Conservation (phyloP, 2,797 vertebrate species). For the Oreochromis mossambicus region DNA sequence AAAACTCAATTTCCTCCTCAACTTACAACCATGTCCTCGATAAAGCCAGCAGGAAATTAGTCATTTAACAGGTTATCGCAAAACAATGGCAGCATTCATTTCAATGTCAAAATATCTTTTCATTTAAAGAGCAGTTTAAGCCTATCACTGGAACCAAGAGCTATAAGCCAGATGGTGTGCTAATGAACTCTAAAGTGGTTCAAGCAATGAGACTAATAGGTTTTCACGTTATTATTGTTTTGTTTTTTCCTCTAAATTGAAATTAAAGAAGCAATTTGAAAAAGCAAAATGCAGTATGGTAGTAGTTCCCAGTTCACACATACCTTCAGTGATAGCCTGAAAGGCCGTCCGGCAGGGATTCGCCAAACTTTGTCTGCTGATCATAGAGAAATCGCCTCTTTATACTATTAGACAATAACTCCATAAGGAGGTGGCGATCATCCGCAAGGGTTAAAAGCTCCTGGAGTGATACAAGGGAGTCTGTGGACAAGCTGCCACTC, state of each 20-base stretch:
- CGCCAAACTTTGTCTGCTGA: background rate
- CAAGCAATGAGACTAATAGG: conserved; percentile 7
- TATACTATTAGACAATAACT: background rate
- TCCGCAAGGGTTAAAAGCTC: background rate
- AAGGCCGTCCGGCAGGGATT: conserved; percentile 8
- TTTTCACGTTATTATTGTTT: background rate
- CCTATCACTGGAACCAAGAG: conserved; percentile 2
- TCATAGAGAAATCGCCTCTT: conserved; percentile 6
- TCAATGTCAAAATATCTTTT: conserved; percentile 11
- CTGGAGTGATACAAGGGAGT: background rate
- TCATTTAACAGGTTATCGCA: background rate
- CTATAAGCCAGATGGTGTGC: conserved; percentile 40
- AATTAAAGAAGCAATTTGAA: background rate
- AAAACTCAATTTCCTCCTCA: background rate
- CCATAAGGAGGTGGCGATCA: background rate
- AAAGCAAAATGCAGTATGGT: background rate
- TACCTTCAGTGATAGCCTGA: conserved; percentile 36
- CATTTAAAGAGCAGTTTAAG: conserved; percentile 18
- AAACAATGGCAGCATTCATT: background rate
- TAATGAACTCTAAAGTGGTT: conserved; percentile 33
- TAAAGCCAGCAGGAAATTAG: background rate
- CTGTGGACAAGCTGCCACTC: background rate
- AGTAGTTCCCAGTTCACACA: background rate
- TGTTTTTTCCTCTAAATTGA: background rate
- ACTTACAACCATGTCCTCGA: background rate